Evolutionary conservation across 2,797 vertebrate species (phyloP), one percentile per base, ranked within the genome.

Genomic region (Naso thynnoides): DNA sequence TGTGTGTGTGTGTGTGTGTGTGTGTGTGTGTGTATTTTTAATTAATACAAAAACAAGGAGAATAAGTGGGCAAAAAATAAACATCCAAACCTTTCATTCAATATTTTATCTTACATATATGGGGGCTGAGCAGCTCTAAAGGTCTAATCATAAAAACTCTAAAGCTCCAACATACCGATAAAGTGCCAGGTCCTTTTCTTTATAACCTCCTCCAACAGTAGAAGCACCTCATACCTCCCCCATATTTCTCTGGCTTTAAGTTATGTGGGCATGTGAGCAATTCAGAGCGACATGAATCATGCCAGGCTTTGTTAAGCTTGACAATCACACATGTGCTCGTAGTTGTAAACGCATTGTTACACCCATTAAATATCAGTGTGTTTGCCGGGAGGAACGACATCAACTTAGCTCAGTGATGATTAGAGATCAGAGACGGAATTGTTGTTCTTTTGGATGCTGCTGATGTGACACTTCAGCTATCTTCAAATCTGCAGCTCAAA

Each of bases 321-420:
- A 73, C 73, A 80, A 66, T 81, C 76, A 76, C 71, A 70, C 66
- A 83, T 83, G 70, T 54, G 57, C 78, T 81, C 59, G 64, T 66
- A 54, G 68, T 76, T 82, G 73, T 70, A 78, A 83, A 92, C 82
- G 86, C 56, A 68, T 59, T 57, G 68, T 82, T 73, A 72, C 38
- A 57, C 29, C 26, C 63, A 74, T 82, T 73, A 79, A 84, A 85
- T 72, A 80, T 74, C 48, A 29, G 54, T 27, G 52, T 50, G 59
- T 74, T 77, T 72, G 78, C 86, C 84, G 82, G 47, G 26, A 84
- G 70, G 65, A 59, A 77, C 67, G 59, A 52, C 69, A 74, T 61
- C 71, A 64, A 78, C 74, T 65, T 59, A 76, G 60, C 73, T 76
- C 63, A 52, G 70, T 67, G 77, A 78, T 82, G 31, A 85, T 73